Percentiles rank a stretch among this genome's conserved stretches.
Evolutionary conservation across 2,113 vertebrate species (phyloP).

Genomic region (human (Homo sapiens)): DNA sequence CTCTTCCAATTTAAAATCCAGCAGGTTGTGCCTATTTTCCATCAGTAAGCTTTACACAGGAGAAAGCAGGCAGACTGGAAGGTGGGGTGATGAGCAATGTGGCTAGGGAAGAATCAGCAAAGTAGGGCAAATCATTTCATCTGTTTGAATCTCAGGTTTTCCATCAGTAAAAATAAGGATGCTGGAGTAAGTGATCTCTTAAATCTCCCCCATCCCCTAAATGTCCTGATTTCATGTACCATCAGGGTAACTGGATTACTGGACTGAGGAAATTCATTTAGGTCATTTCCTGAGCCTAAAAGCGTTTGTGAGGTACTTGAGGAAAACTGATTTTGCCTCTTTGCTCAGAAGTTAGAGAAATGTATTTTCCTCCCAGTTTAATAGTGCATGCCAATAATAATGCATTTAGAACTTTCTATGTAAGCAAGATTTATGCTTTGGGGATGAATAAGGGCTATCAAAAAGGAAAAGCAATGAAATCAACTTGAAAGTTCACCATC

Average conservation of each 20-base stretch:
- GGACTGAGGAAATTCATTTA: slow-evolving; percentile 32
- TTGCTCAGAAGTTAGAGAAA: slow-evolving; percentile 31
- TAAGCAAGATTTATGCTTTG: not conserved
- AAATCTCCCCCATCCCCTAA: not conserved
- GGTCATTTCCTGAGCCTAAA: slow-evolving; percentile 31
- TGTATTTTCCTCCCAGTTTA: slow-evolving; percentile 19
- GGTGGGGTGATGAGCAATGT: not conserved
- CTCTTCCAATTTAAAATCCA: not conserved
- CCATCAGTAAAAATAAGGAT: not conserved
- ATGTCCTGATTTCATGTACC: not conserved
- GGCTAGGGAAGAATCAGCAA: not conserved
- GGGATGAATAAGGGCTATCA: not conserved
- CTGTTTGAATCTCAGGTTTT: not conserved
- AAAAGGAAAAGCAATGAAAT: not conserved
- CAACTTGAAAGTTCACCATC: slow-evolving; percentile 8
- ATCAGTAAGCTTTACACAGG: not conserved
- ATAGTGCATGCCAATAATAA: not conserved
- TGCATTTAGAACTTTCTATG: not conserved
- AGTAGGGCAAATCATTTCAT: not conserved
- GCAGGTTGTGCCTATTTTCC: not conserved
- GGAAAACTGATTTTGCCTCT: slow-evolving; percentile 25
- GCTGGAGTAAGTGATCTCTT: not conserved
- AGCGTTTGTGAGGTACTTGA: slow-evolving; percentile 25
- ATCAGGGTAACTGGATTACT: slow-evolving; percentile 1
- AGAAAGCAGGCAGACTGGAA: not conserved